A percentile compares a stretch with the other conserved stretches of the same genome.
phyloP scores from a whole-genome alignment of 2,797 vertebrate genomes.

The Triplophysa bombifrons region DNA sequence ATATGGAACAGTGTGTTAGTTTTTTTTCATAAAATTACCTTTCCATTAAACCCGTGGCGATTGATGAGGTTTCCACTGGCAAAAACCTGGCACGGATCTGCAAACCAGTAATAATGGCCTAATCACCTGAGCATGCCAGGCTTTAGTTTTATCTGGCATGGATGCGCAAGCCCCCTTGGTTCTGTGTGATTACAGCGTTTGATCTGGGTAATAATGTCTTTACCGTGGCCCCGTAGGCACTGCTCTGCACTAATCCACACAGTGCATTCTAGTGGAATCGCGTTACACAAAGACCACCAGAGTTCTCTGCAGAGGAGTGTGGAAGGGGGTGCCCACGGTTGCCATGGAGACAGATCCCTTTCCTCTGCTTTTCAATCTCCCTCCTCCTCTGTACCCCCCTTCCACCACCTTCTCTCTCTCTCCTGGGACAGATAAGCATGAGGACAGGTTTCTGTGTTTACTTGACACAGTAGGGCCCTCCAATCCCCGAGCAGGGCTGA shows the following conservation, averaged over 20 bases:
- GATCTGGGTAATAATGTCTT: slow-evolving; percentile 85
- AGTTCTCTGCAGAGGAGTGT: slow-evolving; percentile 71
- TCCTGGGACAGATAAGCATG: slow-evolving; percentile 75
- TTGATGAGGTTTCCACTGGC: slow-evolving; percentile 57
- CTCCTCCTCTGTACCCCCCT: slow-evolving; percentile 23
- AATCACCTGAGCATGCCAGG: slow-evolving; percentile 81
- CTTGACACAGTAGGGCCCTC: slow-evolving; percentile 70
- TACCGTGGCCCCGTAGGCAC: slow-evolving; percentile 76
- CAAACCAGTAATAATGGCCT: slow-evolving; percentile 80
- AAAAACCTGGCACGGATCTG: slow-evolving; percentile 71
- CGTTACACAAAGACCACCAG: slow-evolving; percentile 83
- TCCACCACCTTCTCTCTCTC: slow-evolving; percentile 52
- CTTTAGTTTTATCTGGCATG: slow-evolving; percentile 76
- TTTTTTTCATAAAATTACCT: slow-evolving; percentile 26
- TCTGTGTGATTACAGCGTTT: slow-evolving; percentile 82
- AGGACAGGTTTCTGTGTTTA: slow-evolving; percentile 80
- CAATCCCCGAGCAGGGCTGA: slow-evolving; percentile 75
- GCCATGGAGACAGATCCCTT: slow-evolving; percentile 75
- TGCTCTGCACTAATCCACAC: slow-evolving; percentile 78
- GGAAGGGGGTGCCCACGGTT: slow-evolving; percentile 62
- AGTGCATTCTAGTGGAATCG: slow-evolving; percentile 82
- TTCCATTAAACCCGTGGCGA: slow-evolving; percentile 45
- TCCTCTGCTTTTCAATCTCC: slow-evolving; percentile 40
- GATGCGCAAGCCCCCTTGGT: slow-evolving; percentile 77
- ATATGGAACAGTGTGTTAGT: background rate